Conservation (phyloP, 30 jellyfish, hydroid and myxozoan genomes). For the Sanderia malayensis region DNA sequence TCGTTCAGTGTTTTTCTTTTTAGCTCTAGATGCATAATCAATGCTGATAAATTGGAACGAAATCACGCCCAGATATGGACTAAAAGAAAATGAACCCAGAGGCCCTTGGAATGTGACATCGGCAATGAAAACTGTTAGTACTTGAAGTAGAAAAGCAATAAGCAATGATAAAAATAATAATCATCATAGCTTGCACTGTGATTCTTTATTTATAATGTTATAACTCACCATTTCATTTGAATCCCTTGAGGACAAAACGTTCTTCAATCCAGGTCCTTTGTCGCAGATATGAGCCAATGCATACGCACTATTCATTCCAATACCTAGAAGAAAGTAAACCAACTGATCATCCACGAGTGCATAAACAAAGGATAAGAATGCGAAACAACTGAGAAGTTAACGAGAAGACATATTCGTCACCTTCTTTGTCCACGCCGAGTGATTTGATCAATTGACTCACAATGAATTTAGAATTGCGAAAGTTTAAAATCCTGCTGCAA, state of each 20-base stretch:
- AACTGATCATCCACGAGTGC: neutral
- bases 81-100: too few species aligned
- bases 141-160: too few species aligned
- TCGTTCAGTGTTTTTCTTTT: too few species aligned
- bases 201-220: too few species aligned
- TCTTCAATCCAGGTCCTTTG: slow-evolving; percentile 48
- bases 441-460: slow-evolving; percentile 67
- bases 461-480: slow-evolving; percentile 51
- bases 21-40: slow-evolving; percentile 80
- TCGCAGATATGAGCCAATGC: slow-evolving; percentile 87
- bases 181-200: too few species aligned
- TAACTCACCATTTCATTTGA: slow-evolving; percentile 37
- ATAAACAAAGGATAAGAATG: too few species aligned
- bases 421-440: slow-evolving; percentile 81
- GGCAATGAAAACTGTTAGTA: too few species aligned
- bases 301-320: slow-evolving; percentile 91
- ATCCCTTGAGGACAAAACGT: slow-evolving; percentile 18
- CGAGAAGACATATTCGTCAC: too few species aligned
- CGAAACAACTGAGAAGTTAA: too few species aligned
- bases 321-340: slow-evolving; percentile 35
- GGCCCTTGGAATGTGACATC: too few species aligned
- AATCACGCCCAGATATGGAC: slow-evolving; percentile 60
- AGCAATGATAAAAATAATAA: too few species aligned
- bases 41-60: slow-evolving; percentile 68
- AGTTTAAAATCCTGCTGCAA: slow-evolving; percentile 57